phyloP scores from a whole-genome alignment of 2,888 invertebrate genomes.

The Ichneumoninae sp. region DNA sequence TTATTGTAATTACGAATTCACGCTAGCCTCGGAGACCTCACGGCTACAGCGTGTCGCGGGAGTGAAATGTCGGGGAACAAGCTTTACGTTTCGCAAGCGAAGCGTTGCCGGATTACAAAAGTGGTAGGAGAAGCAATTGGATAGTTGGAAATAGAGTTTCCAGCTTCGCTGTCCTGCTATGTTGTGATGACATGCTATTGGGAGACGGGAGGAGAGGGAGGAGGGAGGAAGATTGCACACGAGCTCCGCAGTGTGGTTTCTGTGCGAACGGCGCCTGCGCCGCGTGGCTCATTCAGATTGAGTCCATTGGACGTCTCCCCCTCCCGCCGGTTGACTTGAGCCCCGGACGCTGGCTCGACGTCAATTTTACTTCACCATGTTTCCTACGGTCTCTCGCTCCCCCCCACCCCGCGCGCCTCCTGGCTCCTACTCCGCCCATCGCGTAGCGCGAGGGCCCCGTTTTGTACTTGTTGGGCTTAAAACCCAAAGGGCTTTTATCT shows the following conservation, averaged over 20 bases:
- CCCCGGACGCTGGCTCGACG: conserved; percentile 75
- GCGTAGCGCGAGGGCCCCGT: conserved; percentile 54
- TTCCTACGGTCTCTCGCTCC: conserved; percentile 54
- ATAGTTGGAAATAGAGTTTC: conserved; percentile 67
- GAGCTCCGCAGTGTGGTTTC: conserved; percentile 15
- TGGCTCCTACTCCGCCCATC: conserved; percentile 1
- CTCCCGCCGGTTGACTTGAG: conserved; percentile 67
- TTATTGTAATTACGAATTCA: conserved; percentile 15
- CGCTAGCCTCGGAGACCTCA: conserved; percentile 22
- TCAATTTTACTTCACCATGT: conserved; percentile 78
- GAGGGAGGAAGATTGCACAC: conserved; percentile 50
- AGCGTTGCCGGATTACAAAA: conserved; percentile 45
- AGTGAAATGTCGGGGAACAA: conserved; percentile 18
- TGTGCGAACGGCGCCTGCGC: conserved; percentile 73
- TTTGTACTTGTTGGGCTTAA: conserved; percentile 72
- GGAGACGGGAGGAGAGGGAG: conserved; percentile 21
- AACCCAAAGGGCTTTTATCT: conserved; percentile 51
- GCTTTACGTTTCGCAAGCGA: conserved; percentile 5
- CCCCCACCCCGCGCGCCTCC: conserved; percentile 18
- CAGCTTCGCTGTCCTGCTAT: conserved; percentile 56
- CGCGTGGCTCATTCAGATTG: conserved; percentile 51
- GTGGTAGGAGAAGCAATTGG: conserved; percentile 54
- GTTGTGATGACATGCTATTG: conserved; percentile 55
- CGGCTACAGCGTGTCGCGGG: not conserved
- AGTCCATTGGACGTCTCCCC: conserved; percentile 74